Conservation (phyloP, 2,113 vertebrate species). For the Peromyscus leucopus region DNA sequence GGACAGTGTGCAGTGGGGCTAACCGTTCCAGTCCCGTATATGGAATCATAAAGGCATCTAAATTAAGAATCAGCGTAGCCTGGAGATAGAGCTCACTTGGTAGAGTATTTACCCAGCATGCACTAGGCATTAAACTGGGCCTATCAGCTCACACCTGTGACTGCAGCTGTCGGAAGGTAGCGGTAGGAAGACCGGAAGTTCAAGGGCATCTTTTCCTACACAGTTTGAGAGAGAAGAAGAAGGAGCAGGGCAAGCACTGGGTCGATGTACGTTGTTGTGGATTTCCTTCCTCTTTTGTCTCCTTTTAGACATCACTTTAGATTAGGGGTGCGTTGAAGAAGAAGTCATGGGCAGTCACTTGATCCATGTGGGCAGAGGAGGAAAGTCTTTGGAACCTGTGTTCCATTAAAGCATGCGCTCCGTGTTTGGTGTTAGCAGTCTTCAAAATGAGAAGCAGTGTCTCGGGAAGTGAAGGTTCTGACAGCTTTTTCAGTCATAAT, state of each 20-base stretch:
- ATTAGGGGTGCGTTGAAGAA: background rate
- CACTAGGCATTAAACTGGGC: background rate
- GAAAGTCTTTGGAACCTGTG: background rate
- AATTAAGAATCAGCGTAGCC: background rate
- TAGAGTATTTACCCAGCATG: background rate
- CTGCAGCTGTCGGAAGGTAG: background rate
- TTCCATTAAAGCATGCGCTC: background rate
- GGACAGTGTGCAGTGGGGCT: background rate
- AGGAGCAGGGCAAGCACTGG: background rate
- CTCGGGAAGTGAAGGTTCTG: background rate
- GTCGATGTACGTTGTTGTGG: background rate
- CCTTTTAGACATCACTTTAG: background rate
- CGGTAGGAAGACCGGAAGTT: background rate
- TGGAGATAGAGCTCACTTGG: background rate
- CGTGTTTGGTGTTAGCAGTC: background rate
- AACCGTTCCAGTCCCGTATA: background rate
- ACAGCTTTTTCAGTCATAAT: background rate
- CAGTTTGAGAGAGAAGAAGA: background rate
- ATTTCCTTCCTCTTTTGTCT: background rate
- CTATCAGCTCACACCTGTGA: background rate
- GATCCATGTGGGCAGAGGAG: background rate
- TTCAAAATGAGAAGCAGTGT: background rate
- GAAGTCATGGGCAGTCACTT: background rate
- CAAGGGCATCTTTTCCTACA: background rate
- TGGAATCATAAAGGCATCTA: background rate